A percentile compares a stretch with the other conserved stretches of the same genome.
Evolutionary conservation across 2,113 vertebrate genomes (phyloP).

Genomic region (Etheostoma cragini): DNA sequence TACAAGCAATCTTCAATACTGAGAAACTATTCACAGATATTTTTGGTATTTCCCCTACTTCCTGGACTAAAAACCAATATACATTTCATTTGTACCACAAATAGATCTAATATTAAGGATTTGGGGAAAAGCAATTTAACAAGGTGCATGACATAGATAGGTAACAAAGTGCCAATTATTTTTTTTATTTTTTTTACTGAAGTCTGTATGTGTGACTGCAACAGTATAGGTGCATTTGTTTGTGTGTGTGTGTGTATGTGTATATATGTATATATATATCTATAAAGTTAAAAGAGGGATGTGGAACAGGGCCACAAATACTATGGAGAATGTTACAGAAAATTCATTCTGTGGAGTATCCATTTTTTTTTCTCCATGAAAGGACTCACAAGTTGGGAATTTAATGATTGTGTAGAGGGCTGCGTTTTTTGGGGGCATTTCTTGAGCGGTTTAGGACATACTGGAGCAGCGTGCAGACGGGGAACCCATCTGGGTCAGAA

Average conservation of each 20-base stretch:
- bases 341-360: slow-evolving; percentile 62
- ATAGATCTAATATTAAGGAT: slow-evolving; percentile 82
- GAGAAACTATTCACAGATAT: slow-evolving; percentile 80
- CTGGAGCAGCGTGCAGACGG: slow-evolving; percentile 98
- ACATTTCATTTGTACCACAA: slow-evolving; percentile 83
- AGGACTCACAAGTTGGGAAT: slow-evolving; percentile 72
- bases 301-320: slow-evolving; percentile 77
- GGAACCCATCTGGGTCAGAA: slow-evolving; percentile 99
- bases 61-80: slow-evolving; percentile 79
- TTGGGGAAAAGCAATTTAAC: slow-evolving; percentile 82
- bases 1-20: slow-evolving; percentile 78
- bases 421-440: slow-evolving; percentile 57
- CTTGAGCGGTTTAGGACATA: slow-evolving; percentile 90
- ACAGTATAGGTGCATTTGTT: slow-evolving; percentile 38
- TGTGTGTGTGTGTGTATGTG: slow-evolving; percentile 1
- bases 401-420: slow-evolving; percentile 71
- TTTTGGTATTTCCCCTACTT: slow-evolving; percentile 79
- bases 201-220: slow-evolving; percentile 39
- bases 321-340: slow-evolving; percentile 72
- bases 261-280: background rate
- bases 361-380: slow-evolving; percentile 51
- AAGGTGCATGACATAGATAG: slow-evolving; percentile 83
- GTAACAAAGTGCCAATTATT: slow-evolving; percentile 81
- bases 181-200: slow-evolving; percentile 57
- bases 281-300: slow-evolving; percentile 57